Percentiles rank a stretch among this genome's conserved stretches.
Evolutionary conservation across 2,113 vertebrate species (phyloP).

Genomic region (Gymnogyps californianus): DNA sequence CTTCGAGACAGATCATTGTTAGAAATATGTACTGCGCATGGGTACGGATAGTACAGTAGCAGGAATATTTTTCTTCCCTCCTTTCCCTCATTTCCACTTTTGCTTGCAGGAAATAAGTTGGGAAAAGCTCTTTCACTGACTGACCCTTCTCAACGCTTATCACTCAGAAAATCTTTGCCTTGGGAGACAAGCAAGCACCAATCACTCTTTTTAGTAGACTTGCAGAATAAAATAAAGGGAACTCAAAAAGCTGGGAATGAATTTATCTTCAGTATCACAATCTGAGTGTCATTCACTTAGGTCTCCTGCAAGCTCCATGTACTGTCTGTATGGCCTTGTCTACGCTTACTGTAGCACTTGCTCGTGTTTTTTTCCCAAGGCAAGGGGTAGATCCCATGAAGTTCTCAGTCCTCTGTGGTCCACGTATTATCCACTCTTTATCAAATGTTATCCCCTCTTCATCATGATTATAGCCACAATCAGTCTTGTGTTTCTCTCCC

Average conservation of each 20-base stretch:
- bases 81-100: neutral
- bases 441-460: neutral
- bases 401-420: neutral
- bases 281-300: neutral
- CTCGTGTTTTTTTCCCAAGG: neutral
- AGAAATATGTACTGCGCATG: accelerated
- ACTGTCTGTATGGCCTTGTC: neutral
- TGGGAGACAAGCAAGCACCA: neutral
- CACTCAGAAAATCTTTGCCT: neutral
- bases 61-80: neutral
- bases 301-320: neutral
- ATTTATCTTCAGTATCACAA: neutral
- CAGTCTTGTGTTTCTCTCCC: neutral
- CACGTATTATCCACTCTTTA: neutral
- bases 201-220: neutral
- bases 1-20: neutral
- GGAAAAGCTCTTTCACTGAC: neutral
- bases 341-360: neutral
- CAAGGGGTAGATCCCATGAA: neutral
- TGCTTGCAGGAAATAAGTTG: neutral
- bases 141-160: neutral
- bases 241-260: neutral
- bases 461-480: neutral
- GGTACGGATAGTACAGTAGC: neutral
- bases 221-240: neutral